phyloP scores from a whole-genome alignment of 2,888 invertebrate genomes.

The Elmis aenea region DNA sequence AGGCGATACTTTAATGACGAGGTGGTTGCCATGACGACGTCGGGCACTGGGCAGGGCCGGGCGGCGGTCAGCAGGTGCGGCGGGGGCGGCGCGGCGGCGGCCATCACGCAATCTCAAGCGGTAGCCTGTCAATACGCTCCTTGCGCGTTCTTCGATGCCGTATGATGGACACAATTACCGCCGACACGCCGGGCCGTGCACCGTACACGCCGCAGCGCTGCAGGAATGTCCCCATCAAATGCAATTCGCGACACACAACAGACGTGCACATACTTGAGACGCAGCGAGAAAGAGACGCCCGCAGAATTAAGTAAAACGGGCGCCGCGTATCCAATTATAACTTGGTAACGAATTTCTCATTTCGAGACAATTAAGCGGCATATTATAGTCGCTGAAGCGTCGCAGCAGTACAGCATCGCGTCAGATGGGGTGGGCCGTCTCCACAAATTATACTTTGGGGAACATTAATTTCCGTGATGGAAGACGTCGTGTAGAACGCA shows the following conservation, averaged over 20 bases:
- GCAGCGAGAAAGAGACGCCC: conserved; percentile 19
- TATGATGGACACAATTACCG: conserved; percentile 21
- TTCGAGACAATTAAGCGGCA: conserved; percentile 54
- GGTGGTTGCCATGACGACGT: conserved; percentile 51
- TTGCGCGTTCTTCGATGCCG: conserved; percentile 22
- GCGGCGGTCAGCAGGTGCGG: conserved; percentile 33
- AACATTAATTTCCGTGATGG: conserved; percentile 52
- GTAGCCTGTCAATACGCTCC: conserved; percentile 36
- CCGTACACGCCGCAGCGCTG: background rate
- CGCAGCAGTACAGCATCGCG: conserved; percentile 43
- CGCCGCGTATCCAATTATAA: conserved; percentile 52
- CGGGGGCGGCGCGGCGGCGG: conserved; percentile 37
- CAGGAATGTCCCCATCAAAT: conserved; percentile 8
- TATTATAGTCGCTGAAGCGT: conserved; percentile 50
- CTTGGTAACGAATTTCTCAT: conserved; percentile 54
- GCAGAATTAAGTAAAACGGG: conserved; percentile 28
- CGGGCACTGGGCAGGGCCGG: conserved; percentile 49
- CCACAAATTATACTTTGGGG: conserved; percentile 52
- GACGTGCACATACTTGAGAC: conserved; percentile 7
- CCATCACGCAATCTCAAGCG: conserved; percentile 49
- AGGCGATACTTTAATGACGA: conserved; percentile 55
- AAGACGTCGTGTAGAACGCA: conserved; percentile 32
- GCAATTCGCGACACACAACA: conserved; percentile 14
- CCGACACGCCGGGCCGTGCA: conserved; percentile 18
- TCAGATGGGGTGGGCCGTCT: conserved; percentile 40